Evolutionary conservation across 1,140 invertebrate species (phyloP).

Genomic region (Diploscapter pachys): DNA sequence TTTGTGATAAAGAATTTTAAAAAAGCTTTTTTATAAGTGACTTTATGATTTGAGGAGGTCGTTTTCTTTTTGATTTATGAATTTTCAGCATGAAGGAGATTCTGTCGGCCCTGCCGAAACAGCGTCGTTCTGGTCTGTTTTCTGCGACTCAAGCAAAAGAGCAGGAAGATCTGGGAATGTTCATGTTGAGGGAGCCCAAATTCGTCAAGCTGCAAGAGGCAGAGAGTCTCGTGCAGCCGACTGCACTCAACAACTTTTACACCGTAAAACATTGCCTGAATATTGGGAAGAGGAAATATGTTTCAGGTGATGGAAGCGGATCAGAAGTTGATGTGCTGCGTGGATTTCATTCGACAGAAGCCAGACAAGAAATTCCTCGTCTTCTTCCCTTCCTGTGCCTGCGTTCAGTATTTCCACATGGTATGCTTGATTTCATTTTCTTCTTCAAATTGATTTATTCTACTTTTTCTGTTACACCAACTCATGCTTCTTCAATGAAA

Average conservation of each 20-base stretch:
- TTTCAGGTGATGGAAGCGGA: conserved; percentile 70
- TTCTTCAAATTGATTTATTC: not conserved
- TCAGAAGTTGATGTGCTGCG: conserved; percentile 72
- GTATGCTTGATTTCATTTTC: conserved; percentile 20
- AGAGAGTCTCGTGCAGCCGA: conserved; percentile 34
- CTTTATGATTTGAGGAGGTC: not conserved
- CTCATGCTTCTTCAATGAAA: too few relatives aligned
- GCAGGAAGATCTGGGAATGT: conserved; percentile 81
- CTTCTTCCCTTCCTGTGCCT: conserved; percentile 91
- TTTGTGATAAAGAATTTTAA: not conserved
- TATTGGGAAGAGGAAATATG: conserved; percentile 7
- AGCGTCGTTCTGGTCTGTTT: conserved; percentile 89
- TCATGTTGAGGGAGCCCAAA: conserved; percentile 89
- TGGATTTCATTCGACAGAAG: conserved; percentile 72
- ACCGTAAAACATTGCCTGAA: conserved; percentile 60
- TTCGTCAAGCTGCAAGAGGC: conserved; percentile 73
- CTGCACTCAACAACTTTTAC: conserved; percentile 69
- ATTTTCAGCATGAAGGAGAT: conserved; percentile 76
- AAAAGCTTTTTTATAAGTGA: not conserved
- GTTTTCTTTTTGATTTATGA: not conserved
- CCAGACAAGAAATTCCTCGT: conserved; percentile 77
- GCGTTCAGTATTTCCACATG: conserved; percentile 87
- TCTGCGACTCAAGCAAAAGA: conserved; percentile 97
- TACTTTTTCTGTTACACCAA: too few relatives aligned
- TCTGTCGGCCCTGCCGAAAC: conserved; percentile 82